phyloP scores from a whole-genome alignment of 2,797 vertebrate genomes.

The Syndactyla subalaris region DNA sequence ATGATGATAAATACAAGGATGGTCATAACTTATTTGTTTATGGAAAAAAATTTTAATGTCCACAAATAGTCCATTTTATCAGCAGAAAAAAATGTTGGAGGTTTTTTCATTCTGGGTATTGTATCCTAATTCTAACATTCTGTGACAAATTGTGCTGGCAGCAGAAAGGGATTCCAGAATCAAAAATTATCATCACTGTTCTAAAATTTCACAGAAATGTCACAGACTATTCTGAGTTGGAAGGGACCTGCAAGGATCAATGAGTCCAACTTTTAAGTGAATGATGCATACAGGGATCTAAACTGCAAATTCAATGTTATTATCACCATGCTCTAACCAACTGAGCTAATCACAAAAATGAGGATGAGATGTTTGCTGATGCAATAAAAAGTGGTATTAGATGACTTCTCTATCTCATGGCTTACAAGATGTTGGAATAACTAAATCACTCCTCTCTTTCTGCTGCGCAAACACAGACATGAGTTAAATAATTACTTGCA shows the following conservation, averaged over 20 bases:
- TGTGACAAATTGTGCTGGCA: neutral
- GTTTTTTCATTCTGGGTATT: neutral
- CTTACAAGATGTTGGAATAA: neutral
- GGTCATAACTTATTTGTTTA: neutral
- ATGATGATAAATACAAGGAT: neutral
- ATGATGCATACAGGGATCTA: neutral
- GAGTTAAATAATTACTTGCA: neutral
- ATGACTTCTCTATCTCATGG: neutral
- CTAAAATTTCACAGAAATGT: neutral
- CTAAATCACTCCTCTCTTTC: neutral
- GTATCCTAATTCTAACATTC: neutral
- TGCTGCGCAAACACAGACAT: neutral
- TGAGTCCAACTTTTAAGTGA: neutral
- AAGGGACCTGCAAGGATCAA: neutral
- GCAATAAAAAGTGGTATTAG: neutral
- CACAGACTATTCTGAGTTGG: neutral
- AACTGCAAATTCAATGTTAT: neutral
- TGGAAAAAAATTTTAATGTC: neutral
- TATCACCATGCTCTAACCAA: neutral
- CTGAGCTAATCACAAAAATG: neutral
- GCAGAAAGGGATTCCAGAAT: neutral
- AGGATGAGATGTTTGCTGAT: neutral
- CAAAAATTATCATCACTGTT: neutral
- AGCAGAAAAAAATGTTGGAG: neutral
- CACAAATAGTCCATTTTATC: neutral